These are phyloP conservation scores for Drosophila neotestacea DNA, from an alignment of 2,888 invertebrate species.

Conservation along the genomic window DNA sequence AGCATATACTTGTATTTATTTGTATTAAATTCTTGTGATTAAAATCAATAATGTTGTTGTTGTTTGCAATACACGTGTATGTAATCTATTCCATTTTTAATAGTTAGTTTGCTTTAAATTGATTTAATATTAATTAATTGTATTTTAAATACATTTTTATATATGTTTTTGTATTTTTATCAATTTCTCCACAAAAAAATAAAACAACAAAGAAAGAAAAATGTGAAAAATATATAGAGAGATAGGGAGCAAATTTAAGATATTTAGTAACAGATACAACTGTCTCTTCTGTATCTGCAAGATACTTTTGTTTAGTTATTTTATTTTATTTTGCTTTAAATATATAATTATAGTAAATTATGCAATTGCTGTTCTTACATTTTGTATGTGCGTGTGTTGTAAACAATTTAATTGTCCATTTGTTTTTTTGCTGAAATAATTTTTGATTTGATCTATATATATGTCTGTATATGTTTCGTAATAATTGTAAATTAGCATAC, in stretches of 20 bases:
- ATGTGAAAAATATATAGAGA: slow-evolving; percentile 13
- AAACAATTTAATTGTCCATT: slow-evolving; percentile 68
- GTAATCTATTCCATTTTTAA: slow-evolving; percentile 72
- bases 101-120: slow-evolving; percentile 75
- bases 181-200: slow-evolving; percentile 9
- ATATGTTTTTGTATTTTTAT: slow-evolving; percentile 59
- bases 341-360: slow-evolving; percentile 11
- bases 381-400: slow-evolving; percentile 51
- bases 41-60: slow-evolving; percentile 67
- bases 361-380: slow-evolving; percentile 14
- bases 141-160: slow-evolving; percentile 71
- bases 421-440: slow-evolving; percentile 30
- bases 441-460: slow-evolving; percentile 45
- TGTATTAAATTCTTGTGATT: slow-evolving; percentile 71
- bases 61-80: slow-evolving; percentile 39
- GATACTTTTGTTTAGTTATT: slow-evolving; percentile 10
- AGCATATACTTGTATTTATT: slow-evolving; percentile 58
- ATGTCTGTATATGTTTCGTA: slow-evolving; percentile 21
- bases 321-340: background rate
- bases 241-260: background rate
- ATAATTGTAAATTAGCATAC: slow-evolving; percentile 28
- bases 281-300: slow-evolving; percentile 14
- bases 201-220: slow-evolving; percentile 22
- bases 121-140: slow-evolving; percentile 62
- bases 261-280: background rate